Evolutionary conservation across 2,888 invertebrate species (phyloP).

Genomic region (Myopa tessellatipennis): DNA sequence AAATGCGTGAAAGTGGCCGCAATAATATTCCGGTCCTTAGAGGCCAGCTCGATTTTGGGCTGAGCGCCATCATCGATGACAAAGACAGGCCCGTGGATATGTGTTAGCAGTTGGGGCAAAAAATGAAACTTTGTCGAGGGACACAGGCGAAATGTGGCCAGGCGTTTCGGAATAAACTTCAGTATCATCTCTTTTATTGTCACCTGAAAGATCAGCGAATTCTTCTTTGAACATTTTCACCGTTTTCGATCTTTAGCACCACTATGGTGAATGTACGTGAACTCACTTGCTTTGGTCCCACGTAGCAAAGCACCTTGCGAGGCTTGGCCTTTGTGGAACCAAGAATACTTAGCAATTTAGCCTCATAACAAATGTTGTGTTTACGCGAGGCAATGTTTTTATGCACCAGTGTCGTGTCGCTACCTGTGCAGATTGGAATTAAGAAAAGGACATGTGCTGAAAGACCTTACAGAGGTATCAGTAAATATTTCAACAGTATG

Average conservation of each 20-base stretch:
- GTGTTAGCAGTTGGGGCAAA: conserved; percentile 66
- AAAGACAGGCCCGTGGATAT: conserved; percentile 74
- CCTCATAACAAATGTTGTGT: conserved; percentile 88
- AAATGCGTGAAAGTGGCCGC: conserved; percentile 94
- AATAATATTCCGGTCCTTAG: conserved; percentile 88
- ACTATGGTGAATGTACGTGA: background rate
- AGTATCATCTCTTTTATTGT: conserved; percentile 93
- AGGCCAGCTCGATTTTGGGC: conserved; percentile 83
- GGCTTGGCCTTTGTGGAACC: conserved; percentile 73
- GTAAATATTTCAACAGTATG: too few species aligned
- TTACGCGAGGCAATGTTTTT: conserved; percentile 88
- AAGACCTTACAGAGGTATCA: background rate
- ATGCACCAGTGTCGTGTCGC: conserved; percentile 85
- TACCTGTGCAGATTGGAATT: conserved; percentile 69
- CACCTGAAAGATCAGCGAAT: conserved; percentile 70
- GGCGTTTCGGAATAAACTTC: conserved; percentile 91
- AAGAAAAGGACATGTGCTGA: too few species aligned
- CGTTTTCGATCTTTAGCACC: background rate
- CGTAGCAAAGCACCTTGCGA: conserved; percentile 89
- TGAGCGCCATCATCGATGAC: conserved; percentile 92
- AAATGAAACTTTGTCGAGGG: conserved; percentile 92
- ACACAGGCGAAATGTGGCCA: conserved; percentile 91
- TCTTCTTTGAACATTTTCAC: conserved; percentile 55
- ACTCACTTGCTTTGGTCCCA: conserved; percentile 85
- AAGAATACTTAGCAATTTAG: conserved; percentile 76